These are phyloP conservation scores for Brachionichthys hirsutus DNA, from an alignment of 2,113 vertebrate genomes.

Conservation along the genomic window DNA sequence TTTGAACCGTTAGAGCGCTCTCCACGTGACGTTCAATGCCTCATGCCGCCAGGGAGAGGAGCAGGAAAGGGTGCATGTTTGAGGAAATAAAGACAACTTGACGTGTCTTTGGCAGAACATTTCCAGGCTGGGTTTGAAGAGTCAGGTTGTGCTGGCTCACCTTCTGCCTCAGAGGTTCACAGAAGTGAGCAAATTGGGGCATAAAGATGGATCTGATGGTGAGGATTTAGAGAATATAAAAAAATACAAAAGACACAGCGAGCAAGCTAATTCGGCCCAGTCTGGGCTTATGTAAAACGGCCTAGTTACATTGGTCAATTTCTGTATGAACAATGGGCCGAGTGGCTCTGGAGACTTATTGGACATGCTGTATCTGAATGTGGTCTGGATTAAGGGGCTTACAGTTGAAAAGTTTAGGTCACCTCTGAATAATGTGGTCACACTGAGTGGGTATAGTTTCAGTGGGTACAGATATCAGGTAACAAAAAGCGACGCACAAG, in stretches of 20 bases:
- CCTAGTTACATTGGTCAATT: conserved; percentile 78
- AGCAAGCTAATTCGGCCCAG: conserved; percentile 69
- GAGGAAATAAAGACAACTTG: neutral
- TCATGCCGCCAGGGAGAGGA: conserved; percentile 19
- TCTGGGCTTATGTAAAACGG: conserved; percentile 72
- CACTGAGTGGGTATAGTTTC: conserved; percentile 53
- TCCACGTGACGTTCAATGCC: conserved; percentile 37
- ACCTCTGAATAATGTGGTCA: conserved; percentile 75
- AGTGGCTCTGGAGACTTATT: conserved; percentile 74
- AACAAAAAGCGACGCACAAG: conserved; percentile 46
- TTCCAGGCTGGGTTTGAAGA: conserved; percentile 14
- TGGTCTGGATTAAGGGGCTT: conserved; percentile 78
- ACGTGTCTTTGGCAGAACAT: conserved; percentile 17
- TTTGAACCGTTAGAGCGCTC: conserved; percentile 69
- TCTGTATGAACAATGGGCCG: conserved; percentile 70
- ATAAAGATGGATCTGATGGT: conserved; percentile 67
- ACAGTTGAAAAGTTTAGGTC: conserved; percentile 75
- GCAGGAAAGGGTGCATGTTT: conserved; percentile 19
- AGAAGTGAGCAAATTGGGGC: conserved; percentile 51
- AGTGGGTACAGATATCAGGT: conserved; percentile 64
- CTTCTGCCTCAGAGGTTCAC: conserved; percentile 47
- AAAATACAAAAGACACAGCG: conserved; percentile 63
- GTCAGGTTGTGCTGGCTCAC: conserved; percentile 44
- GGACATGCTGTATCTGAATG: conserved; percentile 75
- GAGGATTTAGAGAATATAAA: conserved; percentile 68